Percentiles rank a stretch among this genome's conserved stretches.
Evolutionary conservation across 2,797 vertebrate genomes (phyloP).

Genomic region (Loriculus beryllinus): DNA sequence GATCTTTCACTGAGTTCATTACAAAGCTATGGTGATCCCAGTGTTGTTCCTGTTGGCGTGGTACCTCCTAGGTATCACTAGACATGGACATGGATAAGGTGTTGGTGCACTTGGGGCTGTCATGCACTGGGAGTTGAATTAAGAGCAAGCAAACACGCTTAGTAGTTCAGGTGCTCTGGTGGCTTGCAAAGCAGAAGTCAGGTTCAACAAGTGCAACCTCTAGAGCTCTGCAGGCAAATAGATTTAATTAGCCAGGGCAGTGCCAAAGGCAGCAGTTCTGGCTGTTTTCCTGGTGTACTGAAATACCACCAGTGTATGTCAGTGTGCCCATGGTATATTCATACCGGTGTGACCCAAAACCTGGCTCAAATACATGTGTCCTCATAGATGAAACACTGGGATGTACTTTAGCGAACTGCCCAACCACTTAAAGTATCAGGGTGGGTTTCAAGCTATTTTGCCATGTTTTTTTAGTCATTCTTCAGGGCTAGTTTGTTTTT

Average conservation of each 20-base stretch:
- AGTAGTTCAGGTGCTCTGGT: background rate
- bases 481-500: background rate
- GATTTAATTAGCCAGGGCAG: background rate
- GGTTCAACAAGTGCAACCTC: background rate
- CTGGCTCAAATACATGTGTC: background rate
- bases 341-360: fast-evolving
- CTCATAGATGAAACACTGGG: background rate
- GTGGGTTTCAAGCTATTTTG: background rate
- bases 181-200: background rate
- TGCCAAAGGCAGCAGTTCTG: background rate
- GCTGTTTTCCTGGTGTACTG: background rate
- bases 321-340: background rate
- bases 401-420: background rate
- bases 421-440: background rate
- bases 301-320: background rate
- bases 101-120: background rate
- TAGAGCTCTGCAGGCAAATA: background rate
- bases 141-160: background rate
- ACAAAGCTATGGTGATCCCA: background rate
- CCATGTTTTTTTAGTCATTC: background rate
- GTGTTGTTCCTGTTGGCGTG: background rate
- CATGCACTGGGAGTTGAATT: background rate
- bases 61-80: background rate
- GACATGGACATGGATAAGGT: fast-evolving
- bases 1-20: background rate